phyloP scores from a whole-genome alignment of 2,888 invertebrate species.

The Phorcus lineatus region DNA sequence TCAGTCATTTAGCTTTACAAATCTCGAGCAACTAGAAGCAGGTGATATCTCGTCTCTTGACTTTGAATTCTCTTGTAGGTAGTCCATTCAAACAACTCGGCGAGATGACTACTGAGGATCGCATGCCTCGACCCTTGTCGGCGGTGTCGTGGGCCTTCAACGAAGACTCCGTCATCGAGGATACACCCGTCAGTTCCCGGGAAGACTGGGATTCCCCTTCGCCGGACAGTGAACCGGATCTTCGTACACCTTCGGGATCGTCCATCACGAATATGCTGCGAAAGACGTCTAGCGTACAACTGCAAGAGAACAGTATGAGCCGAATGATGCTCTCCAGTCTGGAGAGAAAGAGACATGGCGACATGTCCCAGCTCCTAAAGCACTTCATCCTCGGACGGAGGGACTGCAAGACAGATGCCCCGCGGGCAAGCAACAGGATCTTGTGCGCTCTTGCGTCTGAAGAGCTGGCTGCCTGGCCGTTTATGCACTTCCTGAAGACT shows the following conservation, averaged over 20 bases:
- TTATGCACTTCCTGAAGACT: constrained; percentile 41
- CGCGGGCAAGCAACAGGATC: constrained; percentile 33
- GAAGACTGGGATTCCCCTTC: neutral
- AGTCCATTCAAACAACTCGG: neutral
- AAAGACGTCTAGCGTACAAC: neutral
- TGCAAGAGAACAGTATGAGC: neutral
- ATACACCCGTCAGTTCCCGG: neutral
- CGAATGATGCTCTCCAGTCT: constrained; percentile 5
- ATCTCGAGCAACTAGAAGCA: too few species aligned
- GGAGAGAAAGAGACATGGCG: neutral
- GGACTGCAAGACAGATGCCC: neutral
- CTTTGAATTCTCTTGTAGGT: neutral
- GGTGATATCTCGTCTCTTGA: too few species aligned
- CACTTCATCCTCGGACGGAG: neutral
- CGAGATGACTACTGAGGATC: neutral
- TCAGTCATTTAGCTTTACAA: too few species aligned
- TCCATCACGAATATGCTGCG: neutral
- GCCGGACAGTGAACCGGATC: neutral
- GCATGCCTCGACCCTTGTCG: constrained; percentile 40
- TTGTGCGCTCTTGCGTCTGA: constrained; percentile 52
- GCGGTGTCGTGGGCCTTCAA: constrained; percentile 47
- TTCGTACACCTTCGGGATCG: neutral
- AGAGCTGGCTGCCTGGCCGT: constrained; percentile 47
- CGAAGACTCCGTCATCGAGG: constrained; percentile 40
- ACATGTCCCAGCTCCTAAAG: neutral